Percentiles rank a stretch among this genome's conserved stretches.
phyloP scores from a whole-genome alignment of 2,888 invertebrate genomes.

The Ochlodes sylvanus region DNA sequence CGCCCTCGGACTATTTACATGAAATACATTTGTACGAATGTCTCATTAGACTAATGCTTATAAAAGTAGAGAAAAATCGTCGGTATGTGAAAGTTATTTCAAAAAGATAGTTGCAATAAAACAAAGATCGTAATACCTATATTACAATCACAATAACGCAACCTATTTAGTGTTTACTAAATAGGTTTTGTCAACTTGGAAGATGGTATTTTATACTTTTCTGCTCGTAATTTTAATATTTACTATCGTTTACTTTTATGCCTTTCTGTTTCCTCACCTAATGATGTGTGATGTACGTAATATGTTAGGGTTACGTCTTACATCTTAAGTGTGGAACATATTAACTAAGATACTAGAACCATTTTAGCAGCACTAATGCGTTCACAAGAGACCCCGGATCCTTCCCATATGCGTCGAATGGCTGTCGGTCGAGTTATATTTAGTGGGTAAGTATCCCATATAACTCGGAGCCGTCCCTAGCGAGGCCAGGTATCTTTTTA shows the following conservation, averaged over 20 bases:
- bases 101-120: conserved; percentile 2
- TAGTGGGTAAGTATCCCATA: too few relatives aligned
- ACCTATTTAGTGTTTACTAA: neutral
- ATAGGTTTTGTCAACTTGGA: too few relatives aligned
- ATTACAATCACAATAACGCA: conserved; percentile 7
- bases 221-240: conserved; percentile 21
- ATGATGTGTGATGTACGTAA: neutral
- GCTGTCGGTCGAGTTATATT: too few relatives aligned
- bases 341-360: neutral
- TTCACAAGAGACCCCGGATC: too few relatives aligned
- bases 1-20: conserved; percentile 14
- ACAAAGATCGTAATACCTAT: neutral
- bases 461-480: too few relatives aligned
- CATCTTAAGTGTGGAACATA: neutral
- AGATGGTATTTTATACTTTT: conserved; percentile 16
- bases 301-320: neutral
- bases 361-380: too few relatives aligned
- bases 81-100: neutral
- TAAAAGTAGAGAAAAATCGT: conserved; percentile 3
- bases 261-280: too few relatives aligned
- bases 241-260: conserved; percentile 21
- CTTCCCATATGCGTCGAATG: too few relatives aligned
- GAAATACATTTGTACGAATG: conserved; percentile 12
- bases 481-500: too few relatives aligned
- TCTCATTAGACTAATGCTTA: conserved; percentile 15